These are phyloP conservation scores for Protobothrops flavoviridis DNA, from an alignment of 2,113 vertebrate genomes.

Conservation along the genomic window DNA sequence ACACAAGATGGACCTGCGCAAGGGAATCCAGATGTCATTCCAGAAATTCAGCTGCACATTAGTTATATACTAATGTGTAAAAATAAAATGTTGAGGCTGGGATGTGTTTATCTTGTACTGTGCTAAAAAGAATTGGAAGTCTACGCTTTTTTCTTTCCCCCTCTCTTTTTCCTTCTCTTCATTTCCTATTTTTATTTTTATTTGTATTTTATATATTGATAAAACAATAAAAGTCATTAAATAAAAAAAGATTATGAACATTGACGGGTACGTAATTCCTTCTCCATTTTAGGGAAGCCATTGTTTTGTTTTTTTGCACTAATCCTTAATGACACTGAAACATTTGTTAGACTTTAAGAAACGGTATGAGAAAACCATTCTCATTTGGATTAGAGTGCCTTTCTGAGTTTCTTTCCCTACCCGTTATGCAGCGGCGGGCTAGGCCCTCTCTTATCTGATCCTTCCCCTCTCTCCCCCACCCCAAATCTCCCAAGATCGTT, in stretches of 20 bases:
- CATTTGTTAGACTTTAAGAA: background rate
- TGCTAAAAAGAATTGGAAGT: too few species aligned
- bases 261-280: background rate
- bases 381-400: background rate
- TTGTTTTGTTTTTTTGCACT: background rate
- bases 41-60: background rate
- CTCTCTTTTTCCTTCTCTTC: background rate
- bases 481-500: too few species aligned
- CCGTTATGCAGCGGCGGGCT: too few species aligned
- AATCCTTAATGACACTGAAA: background rate
- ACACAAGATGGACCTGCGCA: background rate
- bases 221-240: background rate
- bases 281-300: background rate
- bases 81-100: too few species aligned
- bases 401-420: too few species aligned
- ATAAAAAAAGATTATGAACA: background rate
- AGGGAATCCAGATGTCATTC: background rate
- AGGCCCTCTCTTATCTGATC: too few species aligned
- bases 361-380: background rate
- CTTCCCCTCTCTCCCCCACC: too few species aligned
- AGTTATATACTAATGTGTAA: too few species aligned
- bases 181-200: background rate
- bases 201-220: background rate
- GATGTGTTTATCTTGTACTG: too few species aligned
- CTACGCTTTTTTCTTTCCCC: too few species aligned